These are phyloP conservation scores for Cyanoderma ruficeps DNA, from an alignment of 2,113 vertebrate species.

Conservation along the genomic window DNA sequence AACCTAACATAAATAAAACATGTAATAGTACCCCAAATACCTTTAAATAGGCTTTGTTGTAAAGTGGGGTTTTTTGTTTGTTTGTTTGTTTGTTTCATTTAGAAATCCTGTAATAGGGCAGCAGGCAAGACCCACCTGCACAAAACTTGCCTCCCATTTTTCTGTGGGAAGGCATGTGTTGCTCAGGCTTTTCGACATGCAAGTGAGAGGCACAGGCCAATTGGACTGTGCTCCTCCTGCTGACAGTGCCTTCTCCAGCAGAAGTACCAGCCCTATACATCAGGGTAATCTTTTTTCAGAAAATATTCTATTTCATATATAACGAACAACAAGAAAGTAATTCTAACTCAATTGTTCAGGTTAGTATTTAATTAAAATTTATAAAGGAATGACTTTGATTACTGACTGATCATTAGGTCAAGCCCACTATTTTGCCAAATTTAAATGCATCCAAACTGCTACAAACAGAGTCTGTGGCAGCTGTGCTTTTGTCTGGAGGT, in stretches of 20 bases:
- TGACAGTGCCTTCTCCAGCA: background rate
- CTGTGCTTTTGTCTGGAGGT: background rate
- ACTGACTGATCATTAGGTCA: background rate
- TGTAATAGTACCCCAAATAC: background rate
- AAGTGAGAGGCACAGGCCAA: background rate
- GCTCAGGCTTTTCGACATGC: rapidly evolving
- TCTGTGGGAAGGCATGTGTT: background rate
- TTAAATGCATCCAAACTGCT: background rate
- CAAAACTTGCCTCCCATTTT: background rate
- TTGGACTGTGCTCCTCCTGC: background rate
- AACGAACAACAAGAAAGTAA: background rate
- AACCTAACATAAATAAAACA: background rate
- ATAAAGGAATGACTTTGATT: background rate
- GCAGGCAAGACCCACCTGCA: background rate
- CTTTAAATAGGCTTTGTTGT: background rate
- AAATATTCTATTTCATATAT: background rate
- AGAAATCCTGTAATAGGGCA: background rate
- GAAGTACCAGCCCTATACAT: background rate
- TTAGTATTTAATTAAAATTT: background rate
- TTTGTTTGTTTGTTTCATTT: background rate
- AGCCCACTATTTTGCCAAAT: background rate
- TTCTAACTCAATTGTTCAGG: background rate
- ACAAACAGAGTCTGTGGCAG: background rate
- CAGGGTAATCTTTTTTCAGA: rapidly evolving
- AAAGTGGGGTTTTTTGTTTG: background rate